Percentiles rank a stretch among this genome's conserved stretches.
Conservation (phyloP, 64 coral and sea anemone species). For the Montipora cactus region DNA sequence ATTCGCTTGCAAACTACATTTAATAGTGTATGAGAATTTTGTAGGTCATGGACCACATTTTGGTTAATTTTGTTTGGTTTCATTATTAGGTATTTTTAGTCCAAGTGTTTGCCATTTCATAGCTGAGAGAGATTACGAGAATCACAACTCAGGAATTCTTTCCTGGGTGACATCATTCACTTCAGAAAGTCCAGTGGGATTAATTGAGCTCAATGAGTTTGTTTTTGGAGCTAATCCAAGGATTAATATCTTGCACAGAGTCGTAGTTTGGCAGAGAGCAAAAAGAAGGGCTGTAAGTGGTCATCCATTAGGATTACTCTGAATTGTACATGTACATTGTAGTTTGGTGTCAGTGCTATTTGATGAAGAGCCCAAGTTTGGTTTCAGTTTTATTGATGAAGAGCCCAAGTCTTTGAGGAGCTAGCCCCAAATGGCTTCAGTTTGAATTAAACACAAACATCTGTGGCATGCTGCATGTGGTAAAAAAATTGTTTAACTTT, state of each 20-base stretch:
- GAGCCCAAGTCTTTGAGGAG: too few relatives aligned
- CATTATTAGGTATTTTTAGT: constrained; percentile 72
- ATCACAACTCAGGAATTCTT: constrained; percentile 79
- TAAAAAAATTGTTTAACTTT: too few relatives aligned
- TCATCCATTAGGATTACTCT: too few relatives aligned
- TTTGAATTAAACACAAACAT: too few relatives aligned
- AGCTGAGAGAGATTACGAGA: constrained; percentile 86
- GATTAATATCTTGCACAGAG: constrained; percentile 97
- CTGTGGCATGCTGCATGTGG: too few relatives aligned
- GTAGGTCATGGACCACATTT: neutral
- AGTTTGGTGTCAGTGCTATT: neutral
- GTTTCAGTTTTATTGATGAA: too few relatives aligned
- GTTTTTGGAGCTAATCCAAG: constrained; percentile 97
- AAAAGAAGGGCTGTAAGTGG: constrained; percentile 94
- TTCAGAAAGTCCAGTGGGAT: constrained; percentile 72
- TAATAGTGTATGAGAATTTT: neutral
- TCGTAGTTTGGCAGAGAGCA: constrained; percentile 99
- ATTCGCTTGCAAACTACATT: too few relatives aligned
- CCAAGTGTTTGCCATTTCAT: constrained; percentile 87
- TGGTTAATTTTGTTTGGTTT: neutral
- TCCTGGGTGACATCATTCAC: constrained; percentile 84
- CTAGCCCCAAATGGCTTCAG: too few relatives aligned
- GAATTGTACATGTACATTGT: too few relatives aligned
- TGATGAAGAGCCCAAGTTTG: too few relatives aligned
- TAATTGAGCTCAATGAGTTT: constrained; percentile 95